Base-by-base conservation (phyloP, 2,888 invertebrate genomes). In the Agrochola lychnidis region DNA sequence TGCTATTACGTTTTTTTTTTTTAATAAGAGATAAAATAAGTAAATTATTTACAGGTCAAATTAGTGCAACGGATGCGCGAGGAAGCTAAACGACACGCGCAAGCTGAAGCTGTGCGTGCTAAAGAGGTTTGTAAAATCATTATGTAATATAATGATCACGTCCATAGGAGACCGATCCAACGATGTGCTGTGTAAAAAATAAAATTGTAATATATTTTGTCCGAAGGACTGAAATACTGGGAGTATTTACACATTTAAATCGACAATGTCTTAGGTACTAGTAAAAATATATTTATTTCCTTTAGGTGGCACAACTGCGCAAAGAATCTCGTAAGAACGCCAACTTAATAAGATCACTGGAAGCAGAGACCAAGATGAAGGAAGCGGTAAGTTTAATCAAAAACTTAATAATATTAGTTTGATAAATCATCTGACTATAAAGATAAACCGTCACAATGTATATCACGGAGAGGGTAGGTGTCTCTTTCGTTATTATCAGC, bases 41-140 rank as follows among this genome's bases (percentile, higher is more conserved):
- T 30, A 6, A n/a, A 5, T 61, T n/a, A 16, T 51, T 91, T 87
- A 22, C 88, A 97, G 97, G 98, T 99, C 0, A 97, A 98, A 91
- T 96, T 99, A 74, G 98, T 99, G 90, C 99, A 99, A 91, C 98
- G 98, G 94, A 99, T 99, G 98, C 98, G 99, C 76, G 98, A 99
- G 78, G 99, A 99, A 93, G 97, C 98, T 9, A 98, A 98, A 89
- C 97, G 98, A 74, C 99, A 99, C 90, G 98, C 98, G 86, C 98
- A 98, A 91, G 97, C 98, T 12, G 99, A 99, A 91, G 96, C 98
- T 36, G 97, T 97, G 57, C 97, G 98, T 87, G 97, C 98, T 70
- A 97, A 98, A 88, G 99, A 99, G 97, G 96, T 95, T 88, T 75
- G 81, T 78, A 42, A 2, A 42, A 22, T 6, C 7, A n/a, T n/a